These are phyloP conservation scores for Drosophila rufa DNA, from an alignment of 1,140 invertebrate species.

Conservation along the genomic window DNA sequence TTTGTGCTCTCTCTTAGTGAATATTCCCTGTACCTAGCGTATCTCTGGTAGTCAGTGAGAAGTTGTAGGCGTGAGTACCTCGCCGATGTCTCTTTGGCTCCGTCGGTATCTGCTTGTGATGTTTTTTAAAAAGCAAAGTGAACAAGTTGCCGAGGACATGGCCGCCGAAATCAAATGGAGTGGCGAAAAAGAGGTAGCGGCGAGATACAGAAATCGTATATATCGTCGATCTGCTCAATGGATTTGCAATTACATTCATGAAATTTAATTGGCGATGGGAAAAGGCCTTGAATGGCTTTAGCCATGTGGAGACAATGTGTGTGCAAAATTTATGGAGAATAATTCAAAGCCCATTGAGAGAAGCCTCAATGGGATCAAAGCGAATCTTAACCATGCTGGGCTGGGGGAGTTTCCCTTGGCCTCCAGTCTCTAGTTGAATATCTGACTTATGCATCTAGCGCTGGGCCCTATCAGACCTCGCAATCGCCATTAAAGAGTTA, in stretches of 20 bases:
- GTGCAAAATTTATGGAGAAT: constrained; percentile 21
- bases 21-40: constrained; percentile 10
- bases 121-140: constrained; percentile 51
- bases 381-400: neutral
- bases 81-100: constrained; percentile 28
- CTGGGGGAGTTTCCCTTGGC: constrained; percentile 16
- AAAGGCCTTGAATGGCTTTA: constrained; percentile 39
- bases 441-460: constrained; percentile 26
- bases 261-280: constrained; percentile 63
- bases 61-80: constrained; percentile 69
- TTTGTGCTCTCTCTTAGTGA: neutral
- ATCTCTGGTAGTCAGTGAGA: constrained; percentile 28
- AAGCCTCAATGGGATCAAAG: constrained; percentile 10
- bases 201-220: constrained; percentile 15
- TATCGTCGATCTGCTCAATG: constrained; percentile 50
- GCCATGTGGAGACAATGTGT: constrained; percentile 56
- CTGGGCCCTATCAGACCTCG: constrained; percentile 15
- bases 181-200: constrained; percentile 33
- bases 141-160: constrained; percentile 68
- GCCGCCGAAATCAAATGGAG: constrained; percentile 45
- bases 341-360: constrained; percentile 32
- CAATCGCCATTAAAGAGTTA: constrained; percentile 23
- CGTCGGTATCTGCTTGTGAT: constrained; percentile 51
- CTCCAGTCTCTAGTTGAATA: neutral
- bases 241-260: constrained; percentile 54